phyloP scores from a whole-genome alignment of 2,113 vertebrate species.

The Colius striatus region DNA sequence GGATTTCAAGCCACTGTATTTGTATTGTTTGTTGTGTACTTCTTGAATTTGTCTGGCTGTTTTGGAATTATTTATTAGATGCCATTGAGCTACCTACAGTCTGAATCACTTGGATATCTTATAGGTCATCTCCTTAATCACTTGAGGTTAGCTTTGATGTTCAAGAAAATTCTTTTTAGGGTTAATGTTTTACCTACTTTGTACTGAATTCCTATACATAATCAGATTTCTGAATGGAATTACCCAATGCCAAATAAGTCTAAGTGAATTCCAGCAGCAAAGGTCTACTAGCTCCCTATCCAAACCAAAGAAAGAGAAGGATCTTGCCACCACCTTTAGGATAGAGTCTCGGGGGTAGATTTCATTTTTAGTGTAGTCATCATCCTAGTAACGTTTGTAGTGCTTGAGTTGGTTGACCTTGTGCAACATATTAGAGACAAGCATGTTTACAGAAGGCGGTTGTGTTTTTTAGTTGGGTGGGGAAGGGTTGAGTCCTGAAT shows the following conservation, averaged over 20 bases:
- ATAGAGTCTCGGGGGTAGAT: background rate
- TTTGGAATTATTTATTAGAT: background rate
- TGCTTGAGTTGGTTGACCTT: background rate
- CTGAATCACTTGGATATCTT: background rate
- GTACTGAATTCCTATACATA: background rate
- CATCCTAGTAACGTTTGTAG: background rate
- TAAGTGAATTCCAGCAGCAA: background rate
- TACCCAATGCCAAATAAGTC: background rate
- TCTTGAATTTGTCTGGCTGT: background rate
- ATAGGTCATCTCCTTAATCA: background rate
- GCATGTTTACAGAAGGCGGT: background rate
- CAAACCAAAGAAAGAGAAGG: background rate
- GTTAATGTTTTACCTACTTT: background rate
- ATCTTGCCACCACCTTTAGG: background rate
- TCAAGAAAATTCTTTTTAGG: background rate
- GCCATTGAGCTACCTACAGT: background rate
- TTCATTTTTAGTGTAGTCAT: background rate
- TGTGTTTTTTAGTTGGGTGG: background rate
- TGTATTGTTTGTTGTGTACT: background rate
- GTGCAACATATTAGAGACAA: background rate
- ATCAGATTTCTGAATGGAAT: background rate
- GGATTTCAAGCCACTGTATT: fast-evolving
- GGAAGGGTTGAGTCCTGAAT: background rate
- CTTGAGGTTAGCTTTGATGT: background rate
- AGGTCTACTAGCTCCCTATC: background rate